Evolutionary conservation across 2,888 invertebrate species (phyloP).

Genomic region (Phaonia tiefii): DNA sequence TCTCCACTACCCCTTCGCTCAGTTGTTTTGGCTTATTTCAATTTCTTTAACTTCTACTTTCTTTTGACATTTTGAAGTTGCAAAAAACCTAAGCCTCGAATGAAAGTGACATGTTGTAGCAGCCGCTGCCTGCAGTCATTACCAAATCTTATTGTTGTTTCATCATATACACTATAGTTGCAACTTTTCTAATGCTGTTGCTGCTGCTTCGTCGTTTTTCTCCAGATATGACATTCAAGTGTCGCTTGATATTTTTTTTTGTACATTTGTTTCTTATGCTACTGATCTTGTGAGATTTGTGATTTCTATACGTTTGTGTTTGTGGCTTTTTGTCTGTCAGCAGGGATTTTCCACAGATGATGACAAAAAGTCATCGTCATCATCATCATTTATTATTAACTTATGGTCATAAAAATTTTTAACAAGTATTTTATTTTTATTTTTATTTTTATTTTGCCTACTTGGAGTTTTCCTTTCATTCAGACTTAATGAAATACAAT

Average conservation of each 20-base stretch:
- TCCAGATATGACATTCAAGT: constrained; percentile 41
- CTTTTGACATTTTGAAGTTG: constrained; percentile 46
- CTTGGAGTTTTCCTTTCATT: constrained; percentile 23
- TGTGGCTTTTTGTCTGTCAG: constrained; percentile 24
- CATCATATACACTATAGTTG: background rate
- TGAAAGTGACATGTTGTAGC: constrained; percentile 65
- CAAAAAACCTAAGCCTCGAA: constrained; percentile 34
- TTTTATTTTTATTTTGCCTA: constrained; percentile 33
- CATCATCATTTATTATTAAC: constrained; percentile 54
- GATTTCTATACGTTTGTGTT: constrained; percentile 49
- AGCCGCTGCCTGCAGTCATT: constrained; percentile 50
- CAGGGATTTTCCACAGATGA: constrained; percentile 51
- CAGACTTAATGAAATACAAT: constrained; percentile 30
- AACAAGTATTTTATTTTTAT: constrained; percentile 60
- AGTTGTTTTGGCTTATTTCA: background rate
- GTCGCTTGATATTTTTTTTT: constrained; percentile 16
- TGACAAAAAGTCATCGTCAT: constrained; percentile 1
- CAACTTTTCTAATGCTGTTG: constrained; percentile 11
- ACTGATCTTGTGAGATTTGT: constrained; percentile 56
- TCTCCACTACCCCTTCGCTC: no score
- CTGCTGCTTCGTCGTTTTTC: constrained; percentile 27
- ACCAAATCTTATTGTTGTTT: constrained; percentile 53
- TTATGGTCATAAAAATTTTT: constrained; percentile 64
- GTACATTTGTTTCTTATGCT: constrained; percentile 37
- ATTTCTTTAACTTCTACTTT: constrained; percentile 52